These are phyloP conservation scores for Phainopepla nitens DNA, from an alignment of 2,113 vertebrate genomes.

Conservation along the genomic window DNA sequence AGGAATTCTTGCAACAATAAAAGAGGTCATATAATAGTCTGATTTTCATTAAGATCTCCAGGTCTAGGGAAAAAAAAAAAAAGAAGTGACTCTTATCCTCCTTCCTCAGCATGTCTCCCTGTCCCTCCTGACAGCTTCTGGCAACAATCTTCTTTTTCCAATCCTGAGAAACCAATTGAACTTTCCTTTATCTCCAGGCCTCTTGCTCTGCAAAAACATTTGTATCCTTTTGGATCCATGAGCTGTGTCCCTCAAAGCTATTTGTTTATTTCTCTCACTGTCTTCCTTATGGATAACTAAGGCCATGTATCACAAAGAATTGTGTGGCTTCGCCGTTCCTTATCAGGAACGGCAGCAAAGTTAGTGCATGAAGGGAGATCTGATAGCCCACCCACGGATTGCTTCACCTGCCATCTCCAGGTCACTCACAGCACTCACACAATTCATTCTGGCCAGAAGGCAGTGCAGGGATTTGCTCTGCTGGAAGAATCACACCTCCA, in stretches of 20 bases:
- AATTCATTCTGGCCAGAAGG: neutral
- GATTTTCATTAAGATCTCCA: neutral
- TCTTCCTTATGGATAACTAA: neutral
- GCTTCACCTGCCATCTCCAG: neutral
- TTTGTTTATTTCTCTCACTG: neutral
- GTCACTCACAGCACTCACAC: neutral
- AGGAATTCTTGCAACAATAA: neutral
- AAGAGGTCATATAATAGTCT: neutral
- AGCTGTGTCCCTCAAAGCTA: neutral
- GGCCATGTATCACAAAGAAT: neutral
- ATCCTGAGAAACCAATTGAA: neutral
- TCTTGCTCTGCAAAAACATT: neutral
- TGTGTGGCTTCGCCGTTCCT: neutral
- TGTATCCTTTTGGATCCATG: neutral
- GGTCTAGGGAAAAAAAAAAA: neutral
- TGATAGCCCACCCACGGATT: neutral
- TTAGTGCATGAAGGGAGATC: neutral
- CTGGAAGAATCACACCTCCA: neutral
- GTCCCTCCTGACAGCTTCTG: neutral
- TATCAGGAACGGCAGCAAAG: neutral
- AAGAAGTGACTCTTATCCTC: neutral
- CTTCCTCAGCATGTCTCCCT: neutral
- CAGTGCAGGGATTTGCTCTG: neutral
- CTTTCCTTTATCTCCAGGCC: neutral
- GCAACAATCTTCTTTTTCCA: neutral